These are phyloP conservation scores for Cricetomys ansorgei DNA, from an alignment of 2,113 vertebrate species.

Conservation along the genomic window DNA sequence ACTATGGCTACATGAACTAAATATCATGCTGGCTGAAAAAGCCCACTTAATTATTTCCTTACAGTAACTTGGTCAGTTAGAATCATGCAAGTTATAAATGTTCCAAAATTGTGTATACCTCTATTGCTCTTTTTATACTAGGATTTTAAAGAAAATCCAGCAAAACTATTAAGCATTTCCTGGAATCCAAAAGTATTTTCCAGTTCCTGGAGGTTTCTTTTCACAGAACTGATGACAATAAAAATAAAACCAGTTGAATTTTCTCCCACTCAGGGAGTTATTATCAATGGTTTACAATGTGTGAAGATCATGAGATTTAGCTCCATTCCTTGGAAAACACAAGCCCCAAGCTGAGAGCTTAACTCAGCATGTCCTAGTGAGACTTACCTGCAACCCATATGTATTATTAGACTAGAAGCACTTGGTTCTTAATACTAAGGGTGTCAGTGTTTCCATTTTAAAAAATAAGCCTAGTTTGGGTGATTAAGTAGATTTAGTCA, in stretches of 20 bases:
- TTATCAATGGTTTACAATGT: slow-evolving; percentile 13
- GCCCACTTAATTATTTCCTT: slow-evolving; percentile 64
- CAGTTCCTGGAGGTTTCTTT: neutral
- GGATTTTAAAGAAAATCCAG: slow-evolving; percentile 56
- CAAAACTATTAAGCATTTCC: slow-evolving; percentile 44
- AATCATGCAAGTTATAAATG: slow-evolving; percentile 65
- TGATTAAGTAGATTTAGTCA: neutral
- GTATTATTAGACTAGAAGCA: neutral
- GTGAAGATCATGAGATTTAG: slow-evolving; percentile 47
- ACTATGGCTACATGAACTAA: slow-evolving; percentile 23
- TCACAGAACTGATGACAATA: slow-evolving; percentile 6
- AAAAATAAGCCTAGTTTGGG: neutral
- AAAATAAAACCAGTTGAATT: slow-evolving; percentile 45
- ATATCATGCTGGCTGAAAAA: slow-evolving; percentile 59
- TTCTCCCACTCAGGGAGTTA: slow-evolving; percentile 52
- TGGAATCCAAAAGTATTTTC: slow-evolving; percentile 11
- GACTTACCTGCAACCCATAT: neutral
- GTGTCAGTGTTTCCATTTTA: neutral
- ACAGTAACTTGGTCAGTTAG: slow-evolving; percentile 45
- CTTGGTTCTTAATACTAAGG: neutral
- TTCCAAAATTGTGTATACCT: slow-evolving; percentile 60
- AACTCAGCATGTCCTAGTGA: slow-evolving; percentile 48
- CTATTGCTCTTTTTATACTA: slow-evolving; percentile 56
- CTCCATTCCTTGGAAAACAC: slow-evolving; percentile 14
- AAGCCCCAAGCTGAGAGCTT: slow-evolving; percentile 27